These are phyloP conservation scores for Barnardius zonarius DNA, from an alignment of 2,113 vertebrate species.

Conservation along the genomic window DNA sequence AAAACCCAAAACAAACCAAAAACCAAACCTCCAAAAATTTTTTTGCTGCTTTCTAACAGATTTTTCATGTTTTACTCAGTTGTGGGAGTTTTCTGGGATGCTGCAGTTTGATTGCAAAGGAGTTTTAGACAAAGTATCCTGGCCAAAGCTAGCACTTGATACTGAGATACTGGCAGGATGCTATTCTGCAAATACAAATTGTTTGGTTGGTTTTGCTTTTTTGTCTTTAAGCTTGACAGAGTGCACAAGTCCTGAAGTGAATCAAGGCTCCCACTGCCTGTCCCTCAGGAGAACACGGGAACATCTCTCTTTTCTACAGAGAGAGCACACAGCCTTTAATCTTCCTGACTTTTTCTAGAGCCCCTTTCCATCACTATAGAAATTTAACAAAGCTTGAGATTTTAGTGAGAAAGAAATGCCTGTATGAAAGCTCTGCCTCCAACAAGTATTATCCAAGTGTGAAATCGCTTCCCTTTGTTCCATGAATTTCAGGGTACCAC, in stretches of 20 bases:
- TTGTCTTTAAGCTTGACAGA: background rate
- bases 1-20: too few species aligned
- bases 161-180: background rate
- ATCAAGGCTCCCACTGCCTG: background rate
- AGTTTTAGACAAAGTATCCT: background rate
- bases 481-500: background rate
- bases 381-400: background rate
- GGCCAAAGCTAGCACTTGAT: background rate
- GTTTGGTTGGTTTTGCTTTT: background rate
- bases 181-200: background rate
- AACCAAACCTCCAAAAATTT: background rate
- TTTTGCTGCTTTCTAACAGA: background rate
- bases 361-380: background rate
- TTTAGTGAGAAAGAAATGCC: background rate
- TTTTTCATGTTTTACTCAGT: background rate
- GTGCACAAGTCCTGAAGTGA: background rate
- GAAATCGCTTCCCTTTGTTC: background rate
- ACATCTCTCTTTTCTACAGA: rapidly evolving
- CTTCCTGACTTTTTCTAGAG: background rate
- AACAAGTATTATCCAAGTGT: background rate
- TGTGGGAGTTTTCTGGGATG: background rate
- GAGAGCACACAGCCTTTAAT: background rate
- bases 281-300: background rate
- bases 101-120: background rate
- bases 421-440: background rate